Percentiles rank a stretch among this genome's conserved stretches.
Evolutionary conservation across 2,113 vertebrate genomes (phyloP).

Genomic region (Sander vitreus): DNA sequence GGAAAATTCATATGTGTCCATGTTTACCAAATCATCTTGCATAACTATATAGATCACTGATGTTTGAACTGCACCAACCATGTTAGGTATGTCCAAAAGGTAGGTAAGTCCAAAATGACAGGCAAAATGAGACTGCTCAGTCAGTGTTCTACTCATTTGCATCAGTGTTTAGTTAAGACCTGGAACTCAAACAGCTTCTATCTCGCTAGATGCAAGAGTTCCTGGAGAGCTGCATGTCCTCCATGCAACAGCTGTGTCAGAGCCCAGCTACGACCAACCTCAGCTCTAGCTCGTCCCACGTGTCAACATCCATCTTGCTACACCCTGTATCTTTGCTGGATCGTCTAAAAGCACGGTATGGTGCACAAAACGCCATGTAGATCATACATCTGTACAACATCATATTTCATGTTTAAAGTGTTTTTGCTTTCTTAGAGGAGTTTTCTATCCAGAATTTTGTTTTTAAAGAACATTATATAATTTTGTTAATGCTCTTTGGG

Average conservation of each 20-base stretch:
- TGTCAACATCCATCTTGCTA: conserved; percentile 76
- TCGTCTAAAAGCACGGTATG: conserved; percentile 69
- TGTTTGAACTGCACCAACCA: neutral
- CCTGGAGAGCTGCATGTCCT: conserved; percentile 84
- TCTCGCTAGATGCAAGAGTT: conserved; percentile 86
- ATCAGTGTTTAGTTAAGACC: neutral
- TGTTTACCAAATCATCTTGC: neutral
- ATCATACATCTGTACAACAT: neutral
- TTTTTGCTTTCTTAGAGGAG: neutral
- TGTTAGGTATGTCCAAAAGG: neutral
- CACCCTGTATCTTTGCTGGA: conserved; percentile 79
- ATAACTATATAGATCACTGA: neutral
- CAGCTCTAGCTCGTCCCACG: neutral
- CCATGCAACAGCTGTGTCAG: conserved; percentile 84
- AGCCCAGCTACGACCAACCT: conserved; percentile 1
- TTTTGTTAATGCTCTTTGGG: neutral
- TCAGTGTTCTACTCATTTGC: neutral
- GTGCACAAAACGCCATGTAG: neutral
- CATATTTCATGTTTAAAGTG: neutral
- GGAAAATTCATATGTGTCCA: neutral
- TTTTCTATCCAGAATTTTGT: neutral
- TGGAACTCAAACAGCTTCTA: neutral
- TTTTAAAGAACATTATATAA: neutral
- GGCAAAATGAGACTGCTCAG: neutral
- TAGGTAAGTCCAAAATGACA: no score